Evolutionary conservation across 2,113 vertebrate species (phyloP).

Genomic region (Phaethornis superciliosus): DNA sequence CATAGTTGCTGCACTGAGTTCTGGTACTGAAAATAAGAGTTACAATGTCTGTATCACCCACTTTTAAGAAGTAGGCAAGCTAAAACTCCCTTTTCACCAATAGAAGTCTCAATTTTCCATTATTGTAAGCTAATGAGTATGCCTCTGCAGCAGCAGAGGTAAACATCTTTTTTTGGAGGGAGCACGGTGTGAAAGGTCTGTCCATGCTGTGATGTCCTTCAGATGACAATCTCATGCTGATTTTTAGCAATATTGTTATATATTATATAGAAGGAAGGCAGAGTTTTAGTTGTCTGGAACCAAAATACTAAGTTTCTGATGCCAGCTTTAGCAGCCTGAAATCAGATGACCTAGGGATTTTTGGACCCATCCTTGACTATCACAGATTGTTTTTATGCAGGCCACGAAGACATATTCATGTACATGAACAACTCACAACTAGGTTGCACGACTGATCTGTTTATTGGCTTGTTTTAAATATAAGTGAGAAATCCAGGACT

Average conservation of each 20-base stretch:
- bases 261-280: neutral
- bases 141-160: neutral
- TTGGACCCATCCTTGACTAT: neutral
- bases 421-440: neutral
- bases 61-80: neutral
- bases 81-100: neutral
- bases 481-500: neutral
- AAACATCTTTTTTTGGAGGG: neutral
- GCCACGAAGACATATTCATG: neutral
- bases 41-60: neutral
- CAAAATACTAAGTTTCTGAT: neutral
- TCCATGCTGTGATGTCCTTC: neutral
- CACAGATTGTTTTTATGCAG: neutral
- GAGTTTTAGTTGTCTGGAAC: neutral
- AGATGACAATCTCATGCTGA: neutral
- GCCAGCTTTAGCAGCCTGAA: neutral
- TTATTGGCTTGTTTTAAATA: neutral
- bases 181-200: neutral
- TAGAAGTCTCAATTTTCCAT: neutral
- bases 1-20: neutral
- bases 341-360: neutral
- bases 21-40: neutral
- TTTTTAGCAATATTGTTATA: neutral
- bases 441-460: neutral
- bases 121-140: neutral